Percentiles rank a stretch among this genome's conserved stretches.
Evolutionary conservation across 2,888 invertebrate species (phyloP).

Genomic region (Phaedon cochleariae): DNA sequence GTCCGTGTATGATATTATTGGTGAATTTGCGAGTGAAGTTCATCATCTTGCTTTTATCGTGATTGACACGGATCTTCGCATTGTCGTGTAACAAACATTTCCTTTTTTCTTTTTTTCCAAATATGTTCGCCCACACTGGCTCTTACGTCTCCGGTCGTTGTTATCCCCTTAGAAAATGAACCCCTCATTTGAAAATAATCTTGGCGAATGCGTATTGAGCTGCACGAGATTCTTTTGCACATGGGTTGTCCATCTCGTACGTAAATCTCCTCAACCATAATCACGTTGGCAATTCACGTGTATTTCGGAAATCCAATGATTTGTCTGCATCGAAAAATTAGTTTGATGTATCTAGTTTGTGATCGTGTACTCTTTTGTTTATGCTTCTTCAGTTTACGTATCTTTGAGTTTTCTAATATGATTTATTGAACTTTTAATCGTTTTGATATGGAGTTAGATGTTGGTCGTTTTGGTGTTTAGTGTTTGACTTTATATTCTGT

Average conservation of each 20-base stretch:
- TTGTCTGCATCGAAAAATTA: background rate
- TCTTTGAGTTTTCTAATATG: constrained; percentile 2
- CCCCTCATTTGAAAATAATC: too few species aligned
- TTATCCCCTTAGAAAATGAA: too few species aligned
- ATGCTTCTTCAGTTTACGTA: constrained; percentile 9
- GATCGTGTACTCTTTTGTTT: constrained; percentile 4
- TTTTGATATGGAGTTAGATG: constrained; percentile 27
- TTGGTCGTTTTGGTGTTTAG: constrained; percentile 2
- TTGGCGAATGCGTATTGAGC: background rate
- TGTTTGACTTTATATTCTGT: constrained; percentile 1
- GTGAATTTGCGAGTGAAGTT: too few species aligned
- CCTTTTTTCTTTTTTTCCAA: too few species aligned
- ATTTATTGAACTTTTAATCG: constrained; percentile 12
- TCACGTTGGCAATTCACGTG: constrained; percentile 21
- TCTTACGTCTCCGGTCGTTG: too few species aligned
- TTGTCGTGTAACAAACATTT: too few species aligned
- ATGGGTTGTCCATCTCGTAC: background rate
- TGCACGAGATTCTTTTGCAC: background rate
- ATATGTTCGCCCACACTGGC: too few species aligned
- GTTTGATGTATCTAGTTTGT: constrained; percentile 1
- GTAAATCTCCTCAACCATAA: background rate
- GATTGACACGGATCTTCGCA: too few species aligned
- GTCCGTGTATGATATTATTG: too few species aligned
- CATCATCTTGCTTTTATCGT: too few species aligned
- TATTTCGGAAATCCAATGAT: background rate